Conservation (phyloP, 2,113 vertebrate species). For the Tetrax tetrax region DNA sequence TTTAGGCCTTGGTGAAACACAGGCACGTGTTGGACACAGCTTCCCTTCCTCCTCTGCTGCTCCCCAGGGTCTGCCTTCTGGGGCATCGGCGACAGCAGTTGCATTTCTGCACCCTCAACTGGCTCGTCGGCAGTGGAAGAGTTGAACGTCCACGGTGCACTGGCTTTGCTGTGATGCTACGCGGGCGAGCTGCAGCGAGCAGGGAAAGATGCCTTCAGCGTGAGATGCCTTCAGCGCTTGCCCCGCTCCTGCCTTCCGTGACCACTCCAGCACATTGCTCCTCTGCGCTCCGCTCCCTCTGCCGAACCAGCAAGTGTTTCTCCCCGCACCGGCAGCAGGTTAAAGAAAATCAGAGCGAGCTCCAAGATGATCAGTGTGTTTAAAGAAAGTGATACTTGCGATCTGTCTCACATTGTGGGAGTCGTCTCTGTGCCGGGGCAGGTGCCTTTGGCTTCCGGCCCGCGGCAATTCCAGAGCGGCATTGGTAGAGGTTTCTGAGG, state of each 20-base stretch:
- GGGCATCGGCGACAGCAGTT: accelerated
- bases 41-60: background rate
- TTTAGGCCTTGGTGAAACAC: background rate
- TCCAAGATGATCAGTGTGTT: accelerated
- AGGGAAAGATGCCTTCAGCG: accelerated
- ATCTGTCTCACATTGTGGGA: background rate
- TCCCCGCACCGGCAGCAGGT: background rate
- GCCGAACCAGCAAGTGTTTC: accelerated
- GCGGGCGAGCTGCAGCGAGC: accelerated
- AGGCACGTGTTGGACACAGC: accelerated
- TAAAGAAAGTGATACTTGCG: accelerated
- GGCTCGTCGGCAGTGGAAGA: background rate
- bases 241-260: accelerated
- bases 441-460: background rate
- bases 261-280: background rate
- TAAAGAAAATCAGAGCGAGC: accelerated
- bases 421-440: background rate
- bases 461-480: accelerated
- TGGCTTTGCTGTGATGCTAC: background rate
- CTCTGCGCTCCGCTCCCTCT: accelerated
- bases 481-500: background rate
- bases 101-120: background rate
- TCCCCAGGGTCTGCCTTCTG: background rate
- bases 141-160: accelerated
- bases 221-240: background rate